Conservation (phyloP, 2,888 invertebrate genomes). For the Lamproptera curius region DNA sequence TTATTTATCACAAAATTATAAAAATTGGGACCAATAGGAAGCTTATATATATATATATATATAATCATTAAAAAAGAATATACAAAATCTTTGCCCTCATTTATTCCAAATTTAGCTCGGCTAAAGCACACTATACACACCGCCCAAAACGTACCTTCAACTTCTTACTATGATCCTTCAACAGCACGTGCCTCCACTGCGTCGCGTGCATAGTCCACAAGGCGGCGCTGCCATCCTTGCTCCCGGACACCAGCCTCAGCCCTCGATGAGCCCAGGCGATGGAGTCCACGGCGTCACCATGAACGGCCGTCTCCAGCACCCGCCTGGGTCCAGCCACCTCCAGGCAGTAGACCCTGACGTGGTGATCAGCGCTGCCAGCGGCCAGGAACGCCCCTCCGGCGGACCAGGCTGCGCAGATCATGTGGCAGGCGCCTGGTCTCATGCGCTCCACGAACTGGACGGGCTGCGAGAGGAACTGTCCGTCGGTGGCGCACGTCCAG, state of each 20-base stretch:
- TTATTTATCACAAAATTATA: no score
- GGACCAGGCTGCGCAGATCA: constrained; percentile 87
- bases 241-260: constrained; percentile 94
- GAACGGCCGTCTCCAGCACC: constrained; percentile 86
- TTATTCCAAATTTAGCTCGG: no score
- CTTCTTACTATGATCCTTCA: constrained; percentile 60
- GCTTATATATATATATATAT: no score
- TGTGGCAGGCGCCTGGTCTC: constrained; percentile 95
- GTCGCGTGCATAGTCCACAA: constrained; percentile 95
- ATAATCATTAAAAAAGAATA: no score
- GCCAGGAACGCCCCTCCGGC: constrained; percentile 84
- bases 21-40: no score
- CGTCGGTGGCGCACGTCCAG: constrained; percentile 85
- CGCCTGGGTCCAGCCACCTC: constrained; percentile 87
- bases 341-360: constrained; percentile 93
- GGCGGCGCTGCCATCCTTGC: constrained; percentile 96
- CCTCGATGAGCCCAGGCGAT: constrained; percentile 95
- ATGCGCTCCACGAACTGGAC: constrained; percentile 95
- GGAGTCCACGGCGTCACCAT: constrained; percentile 95
- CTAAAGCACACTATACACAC: no score
- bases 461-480: constrained; percentile 82
- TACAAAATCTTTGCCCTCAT: no score
- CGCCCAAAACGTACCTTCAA: constrained; percentile 57
- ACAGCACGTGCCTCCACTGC: constrained; percentile 89
- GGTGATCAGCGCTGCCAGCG: constrained; percentile 96